A percentile compares a stretch with the other conserved stretches of the same genome.
Conservation (phyloP, 1,140 invertebrate species). For the Protaetia brevitarsis region DNA sequence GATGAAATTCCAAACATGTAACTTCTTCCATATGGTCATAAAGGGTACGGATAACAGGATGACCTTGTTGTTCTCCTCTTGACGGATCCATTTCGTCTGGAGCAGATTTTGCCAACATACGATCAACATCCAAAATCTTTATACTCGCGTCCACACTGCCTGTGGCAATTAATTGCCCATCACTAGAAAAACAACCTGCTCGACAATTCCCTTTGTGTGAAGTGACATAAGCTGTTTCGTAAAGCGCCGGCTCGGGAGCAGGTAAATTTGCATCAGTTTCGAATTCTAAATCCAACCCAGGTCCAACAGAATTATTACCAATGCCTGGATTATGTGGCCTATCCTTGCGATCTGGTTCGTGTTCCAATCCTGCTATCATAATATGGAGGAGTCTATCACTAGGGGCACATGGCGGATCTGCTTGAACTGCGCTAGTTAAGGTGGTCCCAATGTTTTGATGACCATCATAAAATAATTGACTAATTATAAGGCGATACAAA, state of each 20-base stretch:
- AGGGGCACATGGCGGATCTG: conserved; percentile 90
- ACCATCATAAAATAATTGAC: conserved; percentile 91
- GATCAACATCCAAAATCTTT: conserved; percentile 96
- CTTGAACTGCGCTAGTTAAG: conserved; percentile 75
- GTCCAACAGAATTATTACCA: conserved; percentile 70
- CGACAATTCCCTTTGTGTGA: conserved; percentile 96
- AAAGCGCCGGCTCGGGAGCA: conserved; percentile 90
- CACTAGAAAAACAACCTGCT: conserved; percentile 89
- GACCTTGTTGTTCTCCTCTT: conserved; percentile 81
- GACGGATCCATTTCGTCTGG: conserved; percentile 75
- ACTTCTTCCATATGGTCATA: conserved; percentile 99
- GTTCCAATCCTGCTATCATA: conserved; percentile 79
- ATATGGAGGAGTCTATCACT: conserved; percentile 86
- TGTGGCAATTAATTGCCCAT: conserved; percentile 95
- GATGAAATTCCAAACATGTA: conserved; percentile 95
- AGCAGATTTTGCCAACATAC: conserved; percentile 93
- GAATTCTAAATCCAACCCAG: conserved; percentile 92
- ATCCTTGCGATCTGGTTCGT: conserved; percentile 75
- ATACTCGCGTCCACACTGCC: conserved; percentile 98
- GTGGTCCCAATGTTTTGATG: conserved; percentile 85
- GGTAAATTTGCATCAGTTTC: conserved; percentile 88
- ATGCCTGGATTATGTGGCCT: conserved; percentile 56
- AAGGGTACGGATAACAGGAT: conserved; percentile 97
- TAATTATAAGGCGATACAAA: conserved; percentile 81
- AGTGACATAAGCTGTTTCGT: conserved; percentile 98